Evolutionary conservation across 64 coral and sea anemone species (phyloP).

Genomic region (Porites australiensis): DNA sequence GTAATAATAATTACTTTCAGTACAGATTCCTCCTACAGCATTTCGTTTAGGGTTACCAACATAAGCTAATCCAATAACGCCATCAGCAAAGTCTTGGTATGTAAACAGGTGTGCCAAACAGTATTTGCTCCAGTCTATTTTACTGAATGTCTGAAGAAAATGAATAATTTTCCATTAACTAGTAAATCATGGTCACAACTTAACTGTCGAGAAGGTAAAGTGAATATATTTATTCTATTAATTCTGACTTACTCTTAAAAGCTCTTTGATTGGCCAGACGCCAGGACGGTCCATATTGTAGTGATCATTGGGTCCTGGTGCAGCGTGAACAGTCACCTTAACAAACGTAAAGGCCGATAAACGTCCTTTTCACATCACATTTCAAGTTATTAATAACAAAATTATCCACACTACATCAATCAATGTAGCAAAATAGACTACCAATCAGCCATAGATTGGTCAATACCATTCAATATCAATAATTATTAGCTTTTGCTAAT

Average conservation of each 20-base stretch:
- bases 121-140: slow-evolving; percentile 57
- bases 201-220: no score
- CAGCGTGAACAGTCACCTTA: slow-evolving; percentile 52
- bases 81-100: slow-evolving; percentile 93
- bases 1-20: slow-evolving; percentile 59
- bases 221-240: background rate
- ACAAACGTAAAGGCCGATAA: background rate
- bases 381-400: no score
- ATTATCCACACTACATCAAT: no score
- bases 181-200: no score
- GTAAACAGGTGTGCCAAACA: slow-evolving; percentile 98
- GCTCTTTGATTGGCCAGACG: background rate
- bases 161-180: background rate
- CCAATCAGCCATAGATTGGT: no score
- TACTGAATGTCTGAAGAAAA: slow-evolving; percentile 79
- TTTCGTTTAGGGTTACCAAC: slow-evolving; percentile 78
- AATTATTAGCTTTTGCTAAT: no score
- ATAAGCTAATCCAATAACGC: slow-evolving; percentile 97
- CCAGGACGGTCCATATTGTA: background rate
- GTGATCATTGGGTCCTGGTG: background rate
- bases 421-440: no score
- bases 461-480: no score
- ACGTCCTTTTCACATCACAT: no score
- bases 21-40: slow-evolving; percentile 93
- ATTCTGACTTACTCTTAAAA: background rate